phyloP scores from a whole-genome alignment of 2,113 vertebrate genomes.

The Emydocephalus ijimae region DNA sequence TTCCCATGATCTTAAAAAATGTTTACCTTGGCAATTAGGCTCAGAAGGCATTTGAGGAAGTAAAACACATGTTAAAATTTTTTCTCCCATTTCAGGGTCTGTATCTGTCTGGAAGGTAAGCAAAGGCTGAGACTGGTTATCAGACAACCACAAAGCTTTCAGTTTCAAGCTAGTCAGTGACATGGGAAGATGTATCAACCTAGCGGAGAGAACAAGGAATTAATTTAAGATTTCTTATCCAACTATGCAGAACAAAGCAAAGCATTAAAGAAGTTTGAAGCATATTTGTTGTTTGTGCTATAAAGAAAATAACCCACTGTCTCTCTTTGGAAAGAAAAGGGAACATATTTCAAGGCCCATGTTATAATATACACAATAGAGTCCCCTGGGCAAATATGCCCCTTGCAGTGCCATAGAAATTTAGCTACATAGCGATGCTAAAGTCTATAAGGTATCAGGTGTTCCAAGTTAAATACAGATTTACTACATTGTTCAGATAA shows the following conservation, averaged over 20 bases:
- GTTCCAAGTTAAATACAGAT: neutral
- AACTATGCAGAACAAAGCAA: neutral
- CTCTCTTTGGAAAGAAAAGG: neutral
- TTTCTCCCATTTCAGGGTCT: slow-evolving; percentile 84
- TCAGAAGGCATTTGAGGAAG: slow-evolving; percentile 91
- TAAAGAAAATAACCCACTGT: neutral
- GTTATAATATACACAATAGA: neutral
- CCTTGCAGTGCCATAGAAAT: neutral
- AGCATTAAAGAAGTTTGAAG: neutral
- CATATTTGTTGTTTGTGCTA: neutral
- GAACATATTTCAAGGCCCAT: neutral
- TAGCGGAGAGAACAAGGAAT: slow-evolving; percentile 55
- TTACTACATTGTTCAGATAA: neutral
- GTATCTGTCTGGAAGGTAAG: slow-evolving; percentile 94
- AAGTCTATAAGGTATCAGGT: neutral
- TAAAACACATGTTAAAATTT: slow-evolving; percentile 95
- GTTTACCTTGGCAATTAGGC: slow-evolving; percentile 81
- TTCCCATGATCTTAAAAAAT: neutral
- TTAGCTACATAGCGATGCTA: neutral
- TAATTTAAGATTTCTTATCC: neutral
- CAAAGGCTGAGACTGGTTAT: slow-evolving; percentile 97
- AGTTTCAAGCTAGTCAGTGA: slow-evolving; percentile 87
- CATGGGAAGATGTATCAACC: slow-evolving; percentile 85
- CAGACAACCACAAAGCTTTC: slow-evolving; percentile 96
- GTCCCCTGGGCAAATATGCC: too few species aligned